Percentiles rank a stretch among this genome's conserved stretches.
phyloP scores from a whole-genome alignment of 2,113 vertebrate genomes.

The Heloderma charlesbogerti region DNA sequence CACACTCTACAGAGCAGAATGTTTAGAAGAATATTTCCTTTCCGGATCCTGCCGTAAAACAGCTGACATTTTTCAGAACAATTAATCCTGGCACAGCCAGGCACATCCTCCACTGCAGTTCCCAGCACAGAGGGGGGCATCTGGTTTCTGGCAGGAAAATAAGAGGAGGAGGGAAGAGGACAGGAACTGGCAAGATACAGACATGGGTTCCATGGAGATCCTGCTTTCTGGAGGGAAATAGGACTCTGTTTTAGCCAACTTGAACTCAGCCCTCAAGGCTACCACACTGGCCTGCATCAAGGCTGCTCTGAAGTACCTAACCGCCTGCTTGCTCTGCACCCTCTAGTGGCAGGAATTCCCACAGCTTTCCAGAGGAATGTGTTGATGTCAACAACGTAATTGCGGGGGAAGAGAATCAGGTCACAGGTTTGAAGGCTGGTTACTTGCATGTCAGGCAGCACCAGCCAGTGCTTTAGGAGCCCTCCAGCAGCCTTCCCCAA shows the following conservation, averaged over 20 bases:
- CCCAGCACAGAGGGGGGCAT: background rate
- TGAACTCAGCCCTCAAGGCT: background rate
- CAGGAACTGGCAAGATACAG: background rate
- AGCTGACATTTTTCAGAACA: background rate
- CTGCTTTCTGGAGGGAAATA: background rate
- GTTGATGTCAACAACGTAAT: background rate
- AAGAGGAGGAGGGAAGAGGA: too few species aligned
- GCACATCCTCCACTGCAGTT: background rate
- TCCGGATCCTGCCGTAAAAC: background rate
- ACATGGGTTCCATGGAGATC: background rate
- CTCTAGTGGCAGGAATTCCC: background rate
- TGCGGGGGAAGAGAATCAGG: background rate
- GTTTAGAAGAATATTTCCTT: background rate
- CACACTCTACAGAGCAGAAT: background rate
- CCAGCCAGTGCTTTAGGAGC: background rate
- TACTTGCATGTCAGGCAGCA: background rate
- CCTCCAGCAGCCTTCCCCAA: background rate
- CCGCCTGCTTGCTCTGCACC: background rate
- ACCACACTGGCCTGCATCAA: background rate
- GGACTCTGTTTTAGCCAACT: background rate
- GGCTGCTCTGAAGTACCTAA: background rate
- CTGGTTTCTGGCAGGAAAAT: background rate
- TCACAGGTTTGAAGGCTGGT: background rate
- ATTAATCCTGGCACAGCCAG: background rate
- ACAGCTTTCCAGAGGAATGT: background rate